Evolutionary conservation across 2,888 invertebrate species (phyloP), one percentile per base, ranked within the genome.

Genomic region (Odontothrips loti): DNA sequence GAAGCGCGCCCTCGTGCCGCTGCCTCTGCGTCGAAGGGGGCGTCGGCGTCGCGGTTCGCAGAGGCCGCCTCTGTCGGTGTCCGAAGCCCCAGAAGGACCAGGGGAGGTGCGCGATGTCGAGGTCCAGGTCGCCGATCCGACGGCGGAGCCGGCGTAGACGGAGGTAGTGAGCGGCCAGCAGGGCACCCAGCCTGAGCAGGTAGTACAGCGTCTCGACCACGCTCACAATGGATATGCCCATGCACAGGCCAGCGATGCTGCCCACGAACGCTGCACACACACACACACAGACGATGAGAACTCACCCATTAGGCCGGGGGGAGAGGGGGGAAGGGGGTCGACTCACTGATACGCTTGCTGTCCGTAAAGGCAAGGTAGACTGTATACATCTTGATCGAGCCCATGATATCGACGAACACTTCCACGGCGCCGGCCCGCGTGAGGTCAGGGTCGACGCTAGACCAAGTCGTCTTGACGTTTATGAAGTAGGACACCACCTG

Each of bases 191-290:
- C 12, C 58, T 85, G 12, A 83, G 81, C 3, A 83, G 79, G 85
- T 84, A 85, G 80, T 85, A 85, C 10, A 84, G 68, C 29, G 84
- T 81, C 80, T 85, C 85, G 0, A 85, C 83, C 23, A 85, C 83
- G 68, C 84, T 85, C 23, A 85, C 82, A 20, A 85, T 81, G 82
- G 85, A 85, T 48, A 84, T 84, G 81, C 85, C 85, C 29, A 85
- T 81, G 80, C 85, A 85, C 51, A 85, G 82, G 8, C 85, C 84
- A 11, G 85, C 85, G 75, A 85, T 84, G 8, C 85, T 84, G n/a
- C 85, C 85, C 43, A 85, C 83, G 51, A 84, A 83, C 15, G 85
- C 85, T 63, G 63, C n/a, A 51, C 6, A 51, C 20, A 20, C 20
- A 51, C 20, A 17, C 51, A 51, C 20, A 20, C 15, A 51, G 6